Evolutionary conservation across 1,140 invertebrate genomes (phyloP), one percentile per base, ranked within the genome.

Genomic region (Stratiolaelaps scimitus): DNA sequence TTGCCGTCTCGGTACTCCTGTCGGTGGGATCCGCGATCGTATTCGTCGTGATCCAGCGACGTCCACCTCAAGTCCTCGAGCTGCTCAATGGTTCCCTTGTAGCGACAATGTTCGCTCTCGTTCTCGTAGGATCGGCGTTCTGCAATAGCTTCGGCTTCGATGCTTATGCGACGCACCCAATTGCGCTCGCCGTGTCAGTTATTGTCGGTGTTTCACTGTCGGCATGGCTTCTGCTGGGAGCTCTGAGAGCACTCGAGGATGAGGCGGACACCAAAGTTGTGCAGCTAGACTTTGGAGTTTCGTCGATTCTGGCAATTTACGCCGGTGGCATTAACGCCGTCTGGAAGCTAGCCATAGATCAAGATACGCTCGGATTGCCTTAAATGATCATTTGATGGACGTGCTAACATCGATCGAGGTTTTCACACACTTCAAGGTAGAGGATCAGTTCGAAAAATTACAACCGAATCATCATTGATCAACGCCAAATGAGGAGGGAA

Each of bases 81-180:
- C 15, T 60, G 53, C 53, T 60, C 53, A 60, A 60, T 23, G 53
- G 15, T 6, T 60, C 53, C 6, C 53, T 60, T 26, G 26, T 60
- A 15, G 53, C 15, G 13, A 34, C 53, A 19, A 34, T 60, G 26
- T 23, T 60, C 23, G 53, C 53, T 15, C 53, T 60, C 2, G 26
- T 29, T 23, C 26, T 60, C 53, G 26, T 26, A 15, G 53, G 53
- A 29, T 60, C 34, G 26, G 26, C 53, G 4, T 34, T 60, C 26
- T 60, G 53, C 23, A 34, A 60, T 34, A 26, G 34, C 17, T 60
- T 60, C 53, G 53, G 53, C 34, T 29, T 26, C 53, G 53, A 26
- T 29, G 26, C 26, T 26, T 34, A 34, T 26, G 34, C 26, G 13
- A 26, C 53, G 15, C 26, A 34, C 26, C 53, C 53, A 34, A 15